Evolutionary conservation across 2,888 invertebrate genomes (phyloP).

Genomic region (Quadroppia sp.): DNA sequence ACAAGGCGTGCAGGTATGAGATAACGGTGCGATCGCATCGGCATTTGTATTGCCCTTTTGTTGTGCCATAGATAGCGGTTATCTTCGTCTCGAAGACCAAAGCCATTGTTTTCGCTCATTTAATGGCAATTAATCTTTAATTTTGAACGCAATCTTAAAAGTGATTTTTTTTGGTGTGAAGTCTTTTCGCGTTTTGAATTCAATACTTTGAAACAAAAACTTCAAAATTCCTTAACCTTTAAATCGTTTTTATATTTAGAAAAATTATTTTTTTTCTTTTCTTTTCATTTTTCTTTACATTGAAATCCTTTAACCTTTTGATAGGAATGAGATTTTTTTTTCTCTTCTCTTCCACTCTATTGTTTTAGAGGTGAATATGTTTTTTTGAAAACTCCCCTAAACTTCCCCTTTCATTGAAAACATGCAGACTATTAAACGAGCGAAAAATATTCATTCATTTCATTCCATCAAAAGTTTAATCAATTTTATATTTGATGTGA

Average conservation of each 20-base stretch:
- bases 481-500: not conserved
- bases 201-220: too few species aligned
- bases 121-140: constrained; percentile 7
- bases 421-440: not conserved
- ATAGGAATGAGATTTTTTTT: not conserved
- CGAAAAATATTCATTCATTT: not conserved
- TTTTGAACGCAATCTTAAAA: not conserved
- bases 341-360: not conserved
- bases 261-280: too few species aligned
- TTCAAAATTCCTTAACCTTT: too few species aligned
- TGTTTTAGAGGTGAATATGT: not conserved
- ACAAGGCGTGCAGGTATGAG: constrained; percentile 60
- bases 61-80: too few species aligned
- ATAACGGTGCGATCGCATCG: too few species aligned
- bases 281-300: too few species aligned
- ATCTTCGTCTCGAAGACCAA: too few species aligned
- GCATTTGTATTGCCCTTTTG: too few species aligned
- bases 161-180: too few species aligned
- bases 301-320: constrained; percentile 9
- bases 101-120: not conserved
- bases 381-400: not conserved
- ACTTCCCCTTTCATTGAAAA: not conserved
- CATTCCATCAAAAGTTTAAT: not conserved
- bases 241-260: too few species aligned
- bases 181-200: too few species aligned